A percentile compares a stretch with the other conserved stretches of the same genome.
phyloP scores from a whole-genome alignment of 2,113 vertebrate genomes.

The Microtus ochrogaster region DNA sequence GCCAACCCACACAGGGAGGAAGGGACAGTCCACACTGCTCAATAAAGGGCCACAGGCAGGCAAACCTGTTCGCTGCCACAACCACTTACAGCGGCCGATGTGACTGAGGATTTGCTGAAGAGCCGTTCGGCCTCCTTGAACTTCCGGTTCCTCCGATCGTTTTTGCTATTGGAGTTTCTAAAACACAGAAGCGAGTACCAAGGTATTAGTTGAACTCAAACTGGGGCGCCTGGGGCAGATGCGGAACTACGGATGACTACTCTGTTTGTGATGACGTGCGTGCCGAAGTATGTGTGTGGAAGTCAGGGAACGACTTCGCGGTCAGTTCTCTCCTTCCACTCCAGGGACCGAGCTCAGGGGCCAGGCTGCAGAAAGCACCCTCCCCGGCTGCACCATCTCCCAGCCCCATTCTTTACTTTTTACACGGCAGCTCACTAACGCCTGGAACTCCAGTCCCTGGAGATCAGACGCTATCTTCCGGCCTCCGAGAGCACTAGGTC shows the following conservation, averaged over 20 bases:
- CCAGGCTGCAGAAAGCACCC: too few species aligned
- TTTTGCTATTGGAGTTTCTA: slow-evolving; percentile 98
- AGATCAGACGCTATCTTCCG: neutral
- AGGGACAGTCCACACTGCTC: neutral
- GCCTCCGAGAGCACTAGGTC: too few species aligned
- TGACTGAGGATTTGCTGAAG: slow-evolving; percentile 99
- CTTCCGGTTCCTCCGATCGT: slow-evolving; percentile 96
- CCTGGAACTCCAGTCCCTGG: neutral
- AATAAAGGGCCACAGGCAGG: neutral
- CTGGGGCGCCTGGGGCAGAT: neutral
- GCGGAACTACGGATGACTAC: neutral
- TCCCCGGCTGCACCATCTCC: neutral
- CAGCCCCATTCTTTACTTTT: neutral
- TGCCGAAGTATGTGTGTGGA: too few species aligned
- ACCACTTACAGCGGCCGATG: slow-evolving; percentile 95
- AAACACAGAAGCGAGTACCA: slow-evolving; percentile 43
- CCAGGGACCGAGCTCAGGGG: neutral
- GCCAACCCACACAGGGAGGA: neutral
- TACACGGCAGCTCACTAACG: neutral
- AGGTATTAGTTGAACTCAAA: neutral
- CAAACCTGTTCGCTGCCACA: neutral
- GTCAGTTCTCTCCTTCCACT: neutral
- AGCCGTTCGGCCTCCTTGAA: slow-evolving; percentile 98
- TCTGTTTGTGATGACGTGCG: neutral
- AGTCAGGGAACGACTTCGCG: too few species aligned